Conservation (phyloP, 2,113 vertebrate genomes). For the Marmota flaviventris region DNA sequence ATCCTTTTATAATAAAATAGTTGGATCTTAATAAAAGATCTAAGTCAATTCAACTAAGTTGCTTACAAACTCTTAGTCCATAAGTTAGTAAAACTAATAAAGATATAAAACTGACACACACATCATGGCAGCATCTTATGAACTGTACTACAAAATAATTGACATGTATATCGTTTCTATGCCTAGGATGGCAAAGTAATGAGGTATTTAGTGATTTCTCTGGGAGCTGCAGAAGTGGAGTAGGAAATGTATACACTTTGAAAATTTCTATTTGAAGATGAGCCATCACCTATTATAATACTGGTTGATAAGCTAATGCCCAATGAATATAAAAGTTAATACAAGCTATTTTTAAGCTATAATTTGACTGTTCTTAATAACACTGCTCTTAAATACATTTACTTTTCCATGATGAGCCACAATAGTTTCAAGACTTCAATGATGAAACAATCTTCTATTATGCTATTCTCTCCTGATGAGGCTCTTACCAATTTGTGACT, state of each 20-base stretch:
- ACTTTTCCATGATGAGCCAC: background rate
- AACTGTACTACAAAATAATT: background rate
- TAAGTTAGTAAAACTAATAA: background rate
- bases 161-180: background rate
- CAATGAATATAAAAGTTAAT: conserved; percentile 33
- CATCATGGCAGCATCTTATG: background rate
- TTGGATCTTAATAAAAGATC: background rate
- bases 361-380: conserved; percentile 2
- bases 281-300: background rate
- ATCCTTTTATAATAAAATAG: background rate
- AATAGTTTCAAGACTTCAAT: background rate
- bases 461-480: background rate
- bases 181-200: background rate
- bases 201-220: background rate
- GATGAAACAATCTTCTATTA: conserved; percentile 13
- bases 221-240: background rate
- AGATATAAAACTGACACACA: background rate
- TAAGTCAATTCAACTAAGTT: background rate
- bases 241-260: background rate
- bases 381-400: background rate
- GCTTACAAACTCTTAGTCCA: background rate
- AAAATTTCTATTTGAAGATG: background rate
- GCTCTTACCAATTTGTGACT: background rate
- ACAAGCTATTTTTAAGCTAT: background rate
- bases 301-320: background rate